Conservation (phyloP, 2,113 vertebrate species). For the Gadus macrocephalus region DNA sequence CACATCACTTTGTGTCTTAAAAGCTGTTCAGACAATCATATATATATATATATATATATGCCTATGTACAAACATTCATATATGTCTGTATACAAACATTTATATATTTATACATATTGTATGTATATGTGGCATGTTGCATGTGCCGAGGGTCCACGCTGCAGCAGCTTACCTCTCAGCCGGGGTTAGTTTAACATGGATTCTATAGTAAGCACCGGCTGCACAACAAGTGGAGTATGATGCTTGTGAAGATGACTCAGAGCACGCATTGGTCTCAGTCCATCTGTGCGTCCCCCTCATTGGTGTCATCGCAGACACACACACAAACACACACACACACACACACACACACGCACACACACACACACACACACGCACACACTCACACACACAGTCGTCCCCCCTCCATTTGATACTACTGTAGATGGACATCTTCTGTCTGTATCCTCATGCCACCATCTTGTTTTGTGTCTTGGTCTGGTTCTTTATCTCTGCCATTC, state of each 20-base stretch:
- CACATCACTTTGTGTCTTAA: no score
- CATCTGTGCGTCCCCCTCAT: slow-evolving; percentile 62
- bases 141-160: no score
- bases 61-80: no score
- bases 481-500: not conserved
- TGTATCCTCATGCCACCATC: not conserved
- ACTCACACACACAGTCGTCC: not conserved
- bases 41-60: no score
- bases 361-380: slow-evolving; percentile 42
- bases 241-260: slow-evolving; percentile 64
- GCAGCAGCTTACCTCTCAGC: not conserved
- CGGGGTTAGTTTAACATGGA: slow-evolving; percentile 43
- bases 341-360: slow-evolving; percentile 42
- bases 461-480: not conserved
- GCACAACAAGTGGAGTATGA: slow-evolving; percentile 41
- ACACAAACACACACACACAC: slow-evolving; percentile 21
- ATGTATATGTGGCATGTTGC: no score
- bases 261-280: slow-evolving; percentile 56
- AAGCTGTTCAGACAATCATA: no score
- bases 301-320: slow-evolving; percentile 53
- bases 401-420: slow-evolving; percentile 50
- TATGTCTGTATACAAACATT: no score
- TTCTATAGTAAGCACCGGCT: slow-evolving; percentile 51
- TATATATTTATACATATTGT: no score
- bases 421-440: slow-evolving; percentile 11